phyloP scores from a whole-genome alignment of 2,888 invertebrate genomes.

The Tuta absoluta region DNA sequence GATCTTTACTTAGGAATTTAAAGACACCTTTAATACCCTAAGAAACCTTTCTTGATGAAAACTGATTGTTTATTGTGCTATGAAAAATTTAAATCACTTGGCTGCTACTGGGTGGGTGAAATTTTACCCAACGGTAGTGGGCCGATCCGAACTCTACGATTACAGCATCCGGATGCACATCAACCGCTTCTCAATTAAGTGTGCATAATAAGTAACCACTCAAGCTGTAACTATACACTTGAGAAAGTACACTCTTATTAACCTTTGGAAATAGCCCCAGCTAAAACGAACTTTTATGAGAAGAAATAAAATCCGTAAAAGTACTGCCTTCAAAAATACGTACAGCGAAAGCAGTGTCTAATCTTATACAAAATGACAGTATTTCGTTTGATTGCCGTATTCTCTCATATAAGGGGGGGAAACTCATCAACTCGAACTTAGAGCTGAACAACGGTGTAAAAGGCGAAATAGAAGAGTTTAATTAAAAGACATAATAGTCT shows the following conservation, averaged over 20 bases:
- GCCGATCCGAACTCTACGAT: conserved; percentile 40
- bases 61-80: neutral
- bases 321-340: neutral
- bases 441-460: conserved; percentile 28
- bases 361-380: conserved; percentile 2
- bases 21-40: too few relatives aligned
- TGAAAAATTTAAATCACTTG: neutral
- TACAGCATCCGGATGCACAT: conserved; percentile 58
- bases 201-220: conserved; percentile 37
- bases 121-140: conserved; percentile 16
- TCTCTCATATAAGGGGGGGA: conserved; percentile 5
- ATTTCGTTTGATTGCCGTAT: neutral
- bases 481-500: conserved; percentile 62
- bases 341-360: neutral
- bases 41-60: too few relatives aligned
- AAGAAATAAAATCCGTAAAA: conserved; percentile 1
- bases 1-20: too few relatives aligned
- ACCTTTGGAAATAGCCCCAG: neutral
- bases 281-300: conserved; percentile 1
- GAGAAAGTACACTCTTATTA: conserved; percentile 15
- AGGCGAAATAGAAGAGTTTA: conserved; percentile 56
- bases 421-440: conserved; percentile 11
- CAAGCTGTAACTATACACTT: conserved; percentile 28
- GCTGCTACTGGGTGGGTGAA: conserved; percentile 24
- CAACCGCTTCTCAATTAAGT: conserved; percentile 43